Base-by-base conservation (phyloP, 2,888 invertebrate species). In the Therioaphis trifolii region DNA sequence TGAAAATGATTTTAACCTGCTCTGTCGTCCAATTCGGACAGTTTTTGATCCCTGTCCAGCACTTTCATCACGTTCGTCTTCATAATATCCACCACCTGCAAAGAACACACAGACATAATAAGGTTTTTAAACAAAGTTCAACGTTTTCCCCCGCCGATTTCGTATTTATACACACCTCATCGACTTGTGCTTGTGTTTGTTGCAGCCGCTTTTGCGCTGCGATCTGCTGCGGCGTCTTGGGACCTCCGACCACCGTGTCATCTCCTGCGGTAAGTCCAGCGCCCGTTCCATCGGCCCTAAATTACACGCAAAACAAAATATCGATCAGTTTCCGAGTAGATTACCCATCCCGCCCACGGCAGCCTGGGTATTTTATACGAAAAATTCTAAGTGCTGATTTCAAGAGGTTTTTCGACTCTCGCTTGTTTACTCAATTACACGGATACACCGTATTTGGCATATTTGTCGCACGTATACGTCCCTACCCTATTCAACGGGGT, bases 31-130 rank as follows among this genome's bases (percentile, higher is more conserved):
- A 98, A 90, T 90, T 98, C 97, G 52, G 97, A 96, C 86, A 98
- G 91, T 89, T 98, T 98, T 88, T 95, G 95, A 91, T 98, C 98
- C 88, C 98, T 92, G 90, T 98, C 97, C 86, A 98, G 90, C 27
- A 98, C 98, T 89, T 97, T 98, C 88, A 98, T 97, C 76, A 98
- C 97, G 89, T 98, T 98, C 82, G 95, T 93, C 89, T 95, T 93
- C 98, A 98, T 98, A 86, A 98, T 98, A 86, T 94, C 96, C 85
- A 96, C 96, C 86, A 96, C 96, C 92, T 94, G 86, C 35, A 68
- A 49, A 85, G 12, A 43, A 66, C 21, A 69, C 40, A 43, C 3
- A 46, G 7, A 14, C n/a, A 12, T 46, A n/a, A 35, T 24, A 29
- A 1, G n/a, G 14, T 43, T 15, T 52, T 15, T n/a, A 49, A 49